phyloP scores from a whole-genome alignment of 1,140 invertebrate genomes.

The Caerostris darwini region DNA sequence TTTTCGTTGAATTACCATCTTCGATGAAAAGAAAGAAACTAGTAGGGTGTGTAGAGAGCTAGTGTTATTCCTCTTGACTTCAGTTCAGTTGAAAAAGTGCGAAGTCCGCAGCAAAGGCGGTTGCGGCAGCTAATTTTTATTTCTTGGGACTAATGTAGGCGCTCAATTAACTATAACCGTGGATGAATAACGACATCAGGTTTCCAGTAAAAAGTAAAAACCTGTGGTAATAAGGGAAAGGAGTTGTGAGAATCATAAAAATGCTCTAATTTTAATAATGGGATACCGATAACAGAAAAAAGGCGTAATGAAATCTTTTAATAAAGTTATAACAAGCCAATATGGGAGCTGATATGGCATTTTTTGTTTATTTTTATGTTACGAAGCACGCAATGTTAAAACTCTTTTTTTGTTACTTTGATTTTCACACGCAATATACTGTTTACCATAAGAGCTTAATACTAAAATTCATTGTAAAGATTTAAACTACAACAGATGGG shows the following conservation, averaged over 20 bases:
- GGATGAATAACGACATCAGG: not conserved
- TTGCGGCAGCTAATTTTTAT: not conserved
- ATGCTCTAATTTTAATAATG: not conserved
- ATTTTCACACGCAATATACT: no score
- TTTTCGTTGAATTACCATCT: not conserved
- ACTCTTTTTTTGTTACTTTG: no score
- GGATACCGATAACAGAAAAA: not conserved
- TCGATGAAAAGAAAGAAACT: not conserved
- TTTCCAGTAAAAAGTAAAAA: not conserved
- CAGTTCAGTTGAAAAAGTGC: not conserved
- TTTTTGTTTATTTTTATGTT: no score
- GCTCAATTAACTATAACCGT: not conserved
- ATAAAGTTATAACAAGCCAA: slow-evolving; percentile 11
- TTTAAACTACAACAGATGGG: no score
- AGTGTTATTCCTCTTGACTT: not conserved
- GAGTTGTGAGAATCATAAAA: not conserved
- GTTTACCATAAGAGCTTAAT: no score
- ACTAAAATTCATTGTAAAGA: no score
- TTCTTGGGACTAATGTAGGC: not conserved
- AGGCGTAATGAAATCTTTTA: slow-evolving; percentile 16
- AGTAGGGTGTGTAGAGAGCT: not conserved
- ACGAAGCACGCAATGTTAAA: no score
- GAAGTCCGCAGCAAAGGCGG: not conserved
- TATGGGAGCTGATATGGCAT: not conserved
- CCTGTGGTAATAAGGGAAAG: not conserved